These are phyloP conservation scores for Trachelus troglodyta DNA, from an alignment of 2,888 invertebrate species.

Conservation along the genomic window DNA sequence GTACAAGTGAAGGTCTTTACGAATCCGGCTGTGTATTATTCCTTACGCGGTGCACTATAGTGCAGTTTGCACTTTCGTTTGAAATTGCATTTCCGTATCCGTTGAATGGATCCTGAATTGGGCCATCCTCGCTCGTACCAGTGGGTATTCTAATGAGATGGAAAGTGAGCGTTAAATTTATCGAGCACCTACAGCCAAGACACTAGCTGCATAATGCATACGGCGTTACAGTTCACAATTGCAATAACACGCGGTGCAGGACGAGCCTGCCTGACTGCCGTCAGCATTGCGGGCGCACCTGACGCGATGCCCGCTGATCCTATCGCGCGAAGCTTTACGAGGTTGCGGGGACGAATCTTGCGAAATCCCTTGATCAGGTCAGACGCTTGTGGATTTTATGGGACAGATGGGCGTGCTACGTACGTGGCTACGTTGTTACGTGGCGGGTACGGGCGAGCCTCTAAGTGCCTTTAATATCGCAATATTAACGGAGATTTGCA, in stretches of 20 bases:
- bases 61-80: background rate
- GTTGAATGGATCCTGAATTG: conserved; percentile 21
- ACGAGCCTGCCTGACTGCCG: background rate
- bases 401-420: conserved; percentile 1
- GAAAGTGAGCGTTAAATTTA: conserved; percentile 39
- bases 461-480: background rate
- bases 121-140: conserved; percentile 21
- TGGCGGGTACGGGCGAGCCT: background rate
- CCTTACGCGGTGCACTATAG: background rate
- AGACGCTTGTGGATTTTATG: conserved; percentile 3
- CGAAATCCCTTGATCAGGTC: background rate
- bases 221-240: conserved; percentile 31
- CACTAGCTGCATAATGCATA: conserved; percentile 22
- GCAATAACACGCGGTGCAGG: background rate
- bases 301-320: conserved; percentile 14
- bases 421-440: background rate
- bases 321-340: conserved; percentile 20
- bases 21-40: background rate
- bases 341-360: conserved; percentile 13
- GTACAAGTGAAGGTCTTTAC: background rate
- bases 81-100: background rate
- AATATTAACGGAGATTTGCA: background rate
- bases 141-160: conserved; percentile 37
- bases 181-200: conserved; percentile 13
- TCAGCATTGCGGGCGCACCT: conserved; percentile 10